Evolutionary conservation across 2,888 invertebrate genomes (phyloP), one percentile per base, ranked within the genome.

Genomic region (Phortica okadai): DNA sequence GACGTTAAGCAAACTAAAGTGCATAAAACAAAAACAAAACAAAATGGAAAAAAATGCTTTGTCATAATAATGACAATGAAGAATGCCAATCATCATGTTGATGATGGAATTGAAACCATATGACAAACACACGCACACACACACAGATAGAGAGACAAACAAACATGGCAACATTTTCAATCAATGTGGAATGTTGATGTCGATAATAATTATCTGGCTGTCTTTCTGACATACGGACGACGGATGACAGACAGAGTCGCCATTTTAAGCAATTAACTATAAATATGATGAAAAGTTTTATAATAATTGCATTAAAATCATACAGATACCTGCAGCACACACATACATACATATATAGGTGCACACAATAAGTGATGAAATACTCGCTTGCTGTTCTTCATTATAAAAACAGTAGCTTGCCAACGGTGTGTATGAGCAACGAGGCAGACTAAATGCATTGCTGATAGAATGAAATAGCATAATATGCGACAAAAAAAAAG

Each of bases 231-330:
- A 11, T 21, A 1, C 54, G 67, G 16, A 16, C 11, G 25, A 74
- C 16, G 41, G 45, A 45, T 69, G 45, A n/a, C 6, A 69, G 7
- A 42, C 10, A 33, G 6, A 44, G 64, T 75, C 73, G 81, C 80
- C 78, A 76, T 78, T 80, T 86, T 86, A 50, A 16, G 81, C 84
- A 85, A 87, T 87, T 87, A 87, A 84, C 86, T 82, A 83, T 87
- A 82, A 87, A 87, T 83, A 86, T 21, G 82, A 77, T 81, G 79
- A 82, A 83, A 80, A 84, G 87, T 74, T 83, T 78, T 77, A 79
- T 79, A 80, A 78, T 80, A 80, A 21, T 72, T 62, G 8, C 54
- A 83, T 78, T 74, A 82, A 79, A 80, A 81, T 82, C 78, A 79
- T 82, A 79, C 54, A 33, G 7, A 54, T 14, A 70, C 25, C 2